Evolutionary conservation across 2,113 vertebrate species (phyloP).

Genomic region (Okapia johnstoni): DNA sequence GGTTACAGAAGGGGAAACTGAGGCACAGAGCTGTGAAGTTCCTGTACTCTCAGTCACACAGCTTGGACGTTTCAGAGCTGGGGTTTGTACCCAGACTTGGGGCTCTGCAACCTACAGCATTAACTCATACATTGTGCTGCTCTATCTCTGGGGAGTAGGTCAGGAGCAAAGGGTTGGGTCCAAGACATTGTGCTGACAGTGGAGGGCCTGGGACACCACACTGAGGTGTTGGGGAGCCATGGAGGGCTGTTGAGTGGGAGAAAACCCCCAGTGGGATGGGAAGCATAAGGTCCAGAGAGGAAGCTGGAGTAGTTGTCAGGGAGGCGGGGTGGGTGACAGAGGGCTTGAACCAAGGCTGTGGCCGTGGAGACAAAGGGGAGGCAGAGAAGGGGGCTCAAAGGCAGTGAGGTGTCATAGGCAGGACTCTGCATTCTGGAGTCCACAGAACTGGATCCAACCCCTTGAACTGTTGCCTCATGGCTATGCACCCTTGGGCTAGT

Average conservation of each 20-base stretch:
- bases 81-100: neutral
- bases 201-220: neutral
- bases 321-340: neutral
- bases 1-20: neutral
- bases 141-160: neutral
- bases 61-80: neutral
- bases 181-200: rapidly evolving
- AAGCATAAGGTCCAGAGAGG: neutral
- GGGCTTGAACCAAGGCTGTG: neutral
- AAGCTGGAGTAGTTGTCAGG: neutral
- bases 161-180: neutral
- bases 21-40: neutral
- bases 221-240: neutral
- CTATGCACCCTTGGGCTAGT: neutral
- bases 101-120: neutral
- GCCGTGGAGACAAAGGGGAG: neutral
- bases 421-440: neutral
- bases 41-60: neutral
- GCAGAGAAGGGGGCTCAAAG: neutral
- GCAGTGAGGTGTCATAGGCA: neutral
- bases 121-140: neutral
- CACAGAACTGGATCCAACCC: too few species aligned
- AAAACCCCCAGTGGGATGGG: neutral
- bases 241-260: neutral
- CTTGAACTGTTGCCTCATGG: neutral